Conservation (phyloP, 2,113 vertebrate genomes). For the Salvelinus alpinus region DNA sequence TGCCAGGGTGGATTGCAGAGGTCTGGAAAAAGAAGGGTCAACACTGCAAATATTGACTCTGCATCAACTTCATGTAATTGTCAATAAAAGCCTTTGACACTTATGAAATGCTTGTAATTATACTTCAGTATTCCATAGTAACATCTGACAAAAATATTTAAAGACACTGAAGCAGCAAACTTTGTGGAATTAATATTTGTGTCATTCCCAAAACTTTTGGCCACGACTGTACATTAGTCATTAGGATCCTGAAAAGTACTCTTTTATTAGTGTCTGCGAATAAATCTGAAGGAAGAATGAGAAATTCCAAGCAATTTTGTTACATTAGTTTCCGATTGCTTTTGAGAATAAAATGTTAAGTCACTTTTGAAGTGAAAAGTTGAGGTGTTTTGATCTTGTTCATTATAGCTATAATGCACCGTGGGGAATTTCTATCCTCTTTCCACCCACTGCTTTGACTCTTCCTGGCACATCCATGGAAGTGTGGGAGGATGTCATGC, state of each 20-base stretch:
- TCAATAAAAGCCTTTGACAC: too few relatives aligned
- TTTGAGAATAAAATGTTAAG: not conserved
- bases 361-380: not conserved
- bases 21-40: too few relatives aligned
- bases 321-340: not conserved
- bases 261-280: not conserved
- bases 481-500: not conserved
- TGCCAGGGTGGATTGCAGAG: too few relatives aligned
- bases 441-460: not conserved
- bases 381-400: not conserved
- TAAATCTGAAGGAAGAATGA: not conserved
- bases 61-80: too few relatives aligned
- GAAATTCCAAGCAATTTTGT: too few relatives aligned
- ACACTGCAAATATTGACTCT: too few relatives aligned
- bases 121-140: too few relatives aligned
- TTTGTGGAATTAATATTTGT: too few relatives aligned
- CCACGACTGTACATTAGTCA: not conserved
- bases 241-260: not conserved
- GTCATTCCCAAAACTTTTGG: too few relatives aligned
- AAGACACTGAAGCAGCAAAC: too few relatives aligned
- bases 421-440: not conserved
- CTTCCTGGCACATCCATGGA: not conserved
- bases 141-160: too few relatives aligned
- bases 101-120: too few relatives aligned
- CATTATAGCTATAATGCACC: not conserved